These are phyloP conservation scores for Xanthostigma xanthostigma DNA, from an alignment of 2,888 invertebrate species.

Conservation along the genomic window DNA sequence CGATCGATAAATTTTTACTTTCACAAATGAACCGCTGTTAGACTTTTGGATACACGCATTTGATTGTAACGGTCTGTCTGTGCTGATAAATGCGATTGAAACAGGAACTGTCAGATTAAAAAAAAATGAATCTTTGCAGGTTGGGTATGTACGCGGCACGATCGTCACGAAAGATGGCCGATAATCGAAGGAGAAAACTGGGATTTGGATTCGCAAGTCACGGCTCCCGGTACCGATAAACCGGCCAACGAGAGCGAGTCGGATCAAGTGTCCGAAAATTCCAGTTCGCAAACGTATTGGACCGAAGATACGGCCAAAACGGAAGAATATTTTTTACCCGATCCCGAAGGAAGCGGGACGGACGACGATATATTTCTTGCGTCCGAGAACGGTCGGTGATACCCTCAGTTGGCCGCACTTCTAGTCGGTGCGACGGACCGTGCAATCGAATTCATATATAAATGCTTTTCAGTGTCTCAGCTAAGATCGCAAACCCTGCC, in stretches of 20 bases:
- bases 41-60: too few species aligned
- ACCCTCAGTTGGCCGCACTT: too few species aligned
- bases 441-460: too few species aligned
- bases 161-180: slow-evolving; percentile 62
- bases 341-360: too few species aligned
- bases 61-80: too few species aligned
- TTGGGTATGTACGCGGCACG: slow-evolving; percentile 63
- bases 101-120: too few species aligned
- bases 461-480: neutral
- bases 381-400: too few species aligned
- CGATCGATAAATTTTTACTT: too few species aligned
- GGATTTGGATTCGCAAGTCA: slow-evolving; percentile 27
- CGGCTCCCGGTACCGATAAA: neutral
- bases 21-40: too few species aligned
- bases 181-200: slow-evolving; percentile 52
- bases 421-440: too few species aligned
- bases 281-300: slow-evolving; percentile 3
- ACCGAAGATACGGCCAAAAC: slow-evolving; percentile 1
- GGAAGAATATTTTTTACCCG: neutral
- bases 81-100: too few species aligned
- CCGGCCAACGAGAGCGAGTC: slow-evolving; percentile 3
- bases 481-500: slow-evolving; percentile 36
- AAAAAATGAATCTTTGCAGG: slow-evolving; percentile 26
- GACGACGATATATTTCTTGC: too few species aligned
- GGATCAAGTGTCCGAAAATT: slow-evolving; percentile 4